phyloP scores from a whole-genome alignment of 2,113 vertebrate species.

The Sylvietta virens region DNA sequence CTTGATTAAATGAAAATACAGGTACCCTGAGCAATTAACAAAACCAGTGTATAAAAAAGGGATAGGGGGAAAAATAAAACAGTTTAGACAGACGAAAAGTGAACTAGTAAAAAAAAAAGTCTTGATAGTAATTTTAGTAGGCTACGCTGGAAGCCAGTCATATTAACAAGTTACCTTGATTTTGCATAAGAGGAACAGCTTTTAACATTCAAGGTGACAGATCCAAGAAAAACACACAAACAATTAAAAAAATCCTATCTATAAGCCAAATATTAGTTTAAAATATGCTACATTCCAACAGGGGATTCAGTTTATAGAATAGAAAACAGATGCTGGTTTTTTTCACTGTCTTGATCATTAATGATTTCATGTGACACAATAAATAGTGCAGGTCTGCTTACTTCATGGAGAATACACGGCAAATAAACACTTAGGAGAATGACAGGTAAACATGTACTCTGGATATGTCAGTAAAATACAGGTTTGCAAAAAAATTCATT shows the following conservation, averaged over 20 bases:
- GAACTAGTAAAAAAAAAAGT: not conserved
- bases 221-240: not conserved
- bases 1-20: not conserved
- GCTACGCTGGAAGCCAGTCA: not conserved
- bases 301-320: not conserved
- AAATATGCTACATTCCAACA: not conserved
- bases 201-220: not conserved
- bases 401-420: not conserved
- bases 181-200: not conserved
- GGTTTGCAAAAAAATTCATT: not conserved
- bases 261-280: not conserved
- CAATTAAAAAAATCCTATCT: not conserved
- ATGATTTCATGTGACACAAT: not conserved
- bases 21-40: not conserved
- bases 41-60: not conserved
- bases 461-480: not conserved
- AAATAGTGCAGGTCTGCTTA: not conserved
- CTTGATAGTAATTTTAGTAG: not conserved
- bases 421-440: not conserved
- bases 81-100: not conserved
- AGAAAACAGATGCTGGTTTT: not conserved
- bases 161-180: not conserved
- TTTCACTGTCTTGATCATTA: not conserved
- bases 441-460: not conserved
- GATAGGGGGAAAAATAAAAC: not conserved